Evolutionary conservation across 2,113 vertebrate species (phyloP).

Genomic region (Todiramphus saurophagus): DNA sequence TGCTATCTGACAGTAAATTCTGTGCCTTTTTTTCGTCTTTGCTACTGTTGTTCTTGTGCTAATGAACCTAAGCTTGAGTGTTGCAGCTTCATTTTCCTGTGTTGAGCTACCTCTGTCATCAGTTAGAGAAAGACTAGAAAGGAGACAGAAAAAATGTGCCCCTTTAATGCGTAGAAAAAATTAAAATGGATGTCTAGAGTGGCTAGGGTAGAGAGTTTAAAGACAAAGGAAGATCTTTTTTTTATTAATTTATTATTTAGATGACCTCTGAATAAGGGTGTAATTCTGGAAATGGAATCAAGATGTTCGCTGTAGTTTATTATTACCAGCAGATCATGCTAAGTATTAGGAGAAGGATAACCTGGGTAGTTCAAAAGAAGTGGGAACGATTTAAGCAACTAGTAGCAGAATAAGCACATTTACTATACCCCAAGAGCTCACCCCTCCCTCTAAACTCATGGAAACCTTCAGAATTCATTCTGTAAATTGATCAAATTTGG

Average conservation of each 20-base stretch:
- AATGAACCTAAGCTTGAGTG: background rate
- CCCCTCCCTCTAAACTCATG: background rate
- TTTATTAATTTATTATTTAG: slow-evolving; percentile 8
- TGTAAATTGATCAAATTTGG: background rate
- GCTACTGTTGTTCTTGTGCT: background rate
- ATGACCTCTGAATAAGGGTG: background rate
- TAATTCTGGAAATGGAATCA: slow-evolving; percentile 12
- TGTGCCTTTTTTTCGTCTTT: background rate
- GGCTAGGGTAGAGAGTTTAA: background rate
- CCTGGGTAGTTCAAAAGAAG: background rate
- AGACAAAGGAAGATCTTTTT: background rate
- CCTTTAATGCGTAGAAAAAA: background rate
- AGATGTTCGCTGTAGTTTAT: background rate
- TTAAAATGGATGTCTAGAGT: background rate
- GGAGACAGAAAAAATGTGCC: background rate
- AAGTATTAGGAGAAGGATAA: background rate
- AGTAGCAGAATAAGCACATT: background rate
- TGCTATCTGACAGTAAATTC: background rate
- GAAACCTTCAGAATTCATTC: background rate
- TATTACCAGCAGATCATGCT: background rate
- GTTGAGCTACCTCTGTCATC: background rate
- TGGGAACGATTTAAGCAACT: background rate
- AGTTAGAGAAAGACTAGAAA: background rate
- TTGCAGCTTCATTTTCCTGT: background rate
- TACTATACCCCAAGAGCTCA: background rate